Base-by-base conservation (phyloP, 2,888 invertebrate genomes). In the Melolontha melolontha region DNA sequence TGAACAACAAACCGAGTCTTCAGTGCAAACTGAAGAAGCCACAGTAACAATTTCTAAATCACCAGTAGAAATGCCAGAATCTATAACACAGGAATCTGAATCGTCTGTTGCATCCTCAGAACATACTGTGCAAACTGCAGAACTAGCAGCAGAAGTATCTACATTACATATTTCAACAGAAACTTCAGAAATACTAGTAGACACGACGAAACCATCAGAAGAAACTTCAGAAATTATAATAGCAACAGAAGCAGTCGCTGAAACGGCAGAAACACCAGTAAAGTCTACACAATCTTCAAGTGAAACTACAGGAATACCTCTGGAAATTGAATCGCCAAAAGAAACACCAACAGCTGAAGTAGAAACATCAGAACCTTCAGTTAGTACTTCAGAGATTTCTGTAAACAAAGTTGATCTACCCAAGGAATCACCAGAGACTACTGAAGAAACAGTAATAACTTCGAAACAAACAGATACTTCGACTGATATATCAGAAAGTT, bases 381-480 rank as follows among this genome's bases (percentile, higher is more conserved):
- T 59, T 11, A 14, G 17, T 14, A 17, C 22, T 12, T 41, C 57
- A 0, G 41, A 59, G 27, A 29, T 22, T 12, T 44, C 59, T 27
- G 22, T 10, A 17, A 51, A 64, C 50, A 27, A 42, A 14, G 54
- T n/a, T 11, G 27, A 17, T 4, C 10, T 22, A 22, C 5, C 59
- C 1, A 41, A 57, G 14, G 16, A 55, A 55, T 40, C 29, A 14
- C 40, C 57, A 11, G 57, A 40, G 27, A 49, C 42, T 51, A 64
- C 49, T 8, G 51, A 50, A 63, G 39, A 65, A 8, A 16, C 17
- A 27, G 27, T 40, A 34, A 34, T 14, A 63, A 27, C 16, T 62
- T n/a, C 47, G 11, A 7, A 44, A 54, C 59, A 62, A 52, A 41
- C 14, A 66, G 39, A 59, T 27, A 29, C 27, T 11, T n/a, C 59